Evolutionary conservation across 2,113 vertebrate species (phyloP).

Genomic region (Rhinolophus sinicus): DNA sequence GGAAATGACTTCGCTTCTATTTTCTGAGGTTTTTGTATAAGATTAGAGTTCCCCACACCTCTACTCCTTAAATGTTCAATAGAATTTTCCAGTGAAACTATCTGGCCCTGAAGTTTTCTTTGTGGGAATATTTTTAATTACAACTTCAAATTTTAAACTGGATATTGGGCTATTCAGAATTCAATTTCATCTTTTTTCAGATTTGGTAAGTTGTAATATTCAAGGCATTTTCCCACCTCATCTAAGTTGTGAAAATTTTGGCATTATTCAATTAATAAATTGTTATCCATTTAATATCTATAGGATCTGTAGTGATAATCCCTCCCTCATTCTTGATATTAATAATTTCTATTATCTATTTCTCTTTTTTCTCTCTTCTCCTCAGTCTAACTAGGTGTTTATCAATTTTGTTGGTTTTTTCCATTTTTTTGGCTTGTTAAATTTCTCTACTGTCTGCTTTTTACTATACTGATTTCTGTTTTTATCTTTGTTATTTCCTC

Average conservation of each 20-base stretch:
- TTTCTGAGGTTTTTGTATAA: slow-evolving; percentile 5
- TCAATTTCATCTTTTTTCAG: neutral
- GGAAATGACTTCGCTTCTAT: neutral
- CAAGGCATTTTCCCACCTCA: neutral
- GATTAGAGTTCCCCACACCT: neutral
- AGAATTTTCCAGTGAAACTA: neutral
- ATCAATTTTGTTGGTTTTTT: neutral
- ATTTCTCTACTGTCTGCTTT: neutral
- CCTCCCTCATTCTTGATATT: neutral
- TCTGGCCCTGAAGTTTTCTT: neutral
- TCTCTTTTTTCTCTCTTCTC: neutral
- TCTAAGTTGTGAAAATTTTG: neutral
- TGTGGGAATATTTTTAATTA: neutral
- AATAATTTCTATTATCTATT: neutral
- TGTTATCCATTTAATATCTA: neutral
- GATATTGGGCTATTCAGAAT: neutral
- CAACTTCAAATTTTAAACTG: neutral
- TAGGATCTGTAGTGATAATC: neutral
- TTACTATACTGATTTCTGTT: neutral
- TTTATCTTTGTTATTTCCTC: neutral
- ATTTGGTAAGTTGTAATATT: neutral
- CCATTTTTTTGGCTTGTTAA: neutral
- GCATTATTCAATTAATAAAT: neutral
- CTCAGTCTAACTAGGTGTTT: neutral
- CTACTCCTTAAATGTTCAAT: neutral